Base-by-base conservation (phyloP, 2,797 vertebrate species). In the Phylloscopus collybita region DNA sequence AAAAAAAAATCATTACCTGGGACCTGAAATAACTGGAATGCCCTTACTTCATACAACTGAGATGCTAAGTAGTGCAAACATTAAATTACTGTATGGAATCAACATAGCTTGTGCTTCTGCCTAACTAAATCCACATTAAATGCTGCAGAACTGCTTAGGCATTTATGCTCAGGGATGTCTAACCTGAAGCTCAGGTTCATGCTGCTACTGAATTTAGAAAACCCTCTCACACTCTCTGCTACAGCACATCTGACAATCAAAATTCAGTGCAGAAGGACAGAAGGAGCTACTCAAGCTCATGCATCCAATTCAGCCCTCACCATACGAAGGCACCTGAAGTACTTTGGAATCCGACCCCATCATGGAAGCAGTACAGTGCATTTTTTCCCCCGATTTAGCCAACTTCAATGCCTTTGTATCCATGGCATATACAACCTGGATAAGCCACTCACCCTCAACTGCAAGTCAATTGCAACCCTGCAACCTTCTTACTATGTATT, bases 301-400 rank as follows among this genome's bases (percentile, higher is more conserved):
- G 10, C 8, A 83, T 23, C 6, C 57, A 61, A 36, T 50, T 59
- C 38, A 64, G 57, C 20, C 75, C 47, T 64, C 13, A 23, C 29
- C 23, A 49, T 4, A 47, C 10, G 11, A 84, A 65, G 62, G n/a
- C 16, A 84, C 56, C 3, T 66, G 21, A 73, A 81, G 47, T 34
- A 79, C 36, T 69, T 7, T 32, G 19, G 16, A 44, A 91, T 36
- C 18, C 62, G 50, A 89, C 4, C 11, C 57, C 57, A 4, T 38
- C 66, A 60, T 5, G 1, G 38, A 72, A 84, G 50, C 57, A 67
- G 11, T 42, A 64, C 2, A 4, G 10, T 6, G 18, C 26, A 6
- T 14, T 47, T 60, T 56, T 16, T 10, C 3, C 4, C 12, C 19
- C 7, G 64, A 0, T 0, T 22, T 15, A 85, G 45, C 4, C 69